phyloP scores from a whole-genome alignment of 2,797 vertebrate genomes.

The Ambastaia sidthimunki region DNA sequence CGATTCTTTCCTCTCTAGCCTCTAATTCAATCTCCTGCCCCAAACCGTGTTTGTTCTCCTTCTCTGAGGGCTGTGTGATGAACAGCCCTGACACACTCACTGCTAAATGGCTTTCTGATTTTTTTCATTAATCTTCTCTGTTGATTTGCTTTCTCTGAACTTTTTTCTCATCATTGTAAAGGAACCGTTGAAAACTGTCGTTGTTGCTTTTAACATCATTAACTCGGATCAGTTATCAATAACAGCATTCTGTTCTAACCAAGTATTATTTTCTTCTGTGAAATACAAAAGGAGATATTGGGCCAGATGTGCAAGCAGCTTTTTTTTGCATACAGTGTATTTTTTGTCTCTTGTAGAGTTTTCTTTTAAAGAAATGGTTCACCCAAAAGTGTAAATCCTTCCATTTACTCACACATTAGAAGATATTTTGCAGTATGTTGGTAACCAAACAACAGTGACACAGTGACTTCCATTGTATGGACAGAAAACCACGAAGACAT shows the following conservation, averaged over 20 bases:
- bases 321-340: neutral
- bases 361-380: no score
- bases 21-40: constrained; percentile 49
- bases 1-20: constrained; percentile 24
- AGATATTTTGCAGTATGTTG: no score
- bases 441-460: no score
- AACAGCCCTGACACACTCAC: constrained; percentile 14
- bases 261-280: neutral
- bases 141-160: neutral
- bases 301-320: neutral
- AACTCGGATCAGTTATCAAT: neutral
- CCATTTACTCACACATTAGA: no score
- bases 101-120: constrained; percentile 23
- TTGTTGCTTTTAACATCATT: neutral
- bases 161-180: neutral
- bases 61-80: constrained; percentile 26
- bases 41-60: constrained; percentile 49
- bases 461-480: no score
- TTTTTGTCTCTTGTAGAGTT: neutral
- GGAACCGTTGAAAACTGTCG: neutral
- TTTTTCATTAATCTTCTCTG: constrained; percentile 14
- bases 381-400: no score
- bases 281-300: neutral
- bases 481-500: no score
- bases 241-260: neutral